Percentiles rank a stretch among this genome's conserved stretches.
phyloP scores from a whole-genome alignment of 2,888 invertebrate species.

The Andrena trimmerana region DNA sequence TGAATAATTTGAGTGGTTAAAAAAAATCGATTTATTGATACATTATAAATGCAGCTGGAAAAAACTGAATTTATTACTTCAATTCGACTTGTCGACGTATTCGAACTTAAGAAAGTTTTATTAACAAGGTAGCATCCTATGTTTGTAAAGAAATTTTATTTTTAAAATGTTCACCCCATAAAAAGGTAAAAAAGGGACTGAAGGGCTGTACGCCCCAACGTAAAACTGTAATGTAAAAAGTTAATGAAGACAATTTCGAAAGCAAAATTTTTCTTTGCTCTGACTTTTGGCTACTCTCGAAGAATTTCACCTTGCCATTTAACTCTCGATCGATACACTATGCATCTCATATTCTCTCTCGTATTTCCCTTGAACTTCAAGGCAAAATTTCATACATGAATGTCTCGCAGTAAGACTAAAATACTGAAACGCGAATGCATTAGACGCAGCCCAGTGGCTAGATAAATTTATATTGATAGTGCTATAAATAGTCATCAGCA shows the following conservation, averaged over 20 bases:
- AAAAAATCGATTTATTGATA: no score
- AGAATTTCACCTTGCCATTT: neutral
- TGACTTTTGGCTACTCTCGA: neutral
- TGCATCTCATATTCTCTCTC: constrained; percentile 10
- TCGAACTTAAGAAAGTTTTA: no score
- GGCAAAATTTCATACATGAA: constrained; percentile 33
- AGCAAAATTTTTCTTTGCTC: neutral
- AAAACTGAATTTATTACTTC: no score
- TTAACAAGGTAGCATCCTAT: no score
- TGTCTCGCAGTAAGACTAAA: constrained; percentile 18
- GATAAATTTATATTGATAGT: constrained; percentile 28
- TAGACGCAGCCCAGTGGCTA: constrained; percentile 37
- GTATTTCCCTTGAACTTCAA: constrained; percentile 39
- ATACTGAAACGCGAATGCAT: constrained; percentile 13
- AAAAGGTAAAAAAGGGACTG: no score
- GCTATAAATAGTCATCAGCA: constrained; percentile 34
- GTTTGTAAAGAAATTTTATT: no score
- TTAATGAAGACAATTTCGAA: neutral
- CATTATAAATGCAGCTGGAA: no score
- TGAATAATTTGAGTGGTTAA: no score
- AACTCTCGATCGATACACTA: constrained; percentile 21
- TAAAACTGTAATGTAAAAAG: no score
- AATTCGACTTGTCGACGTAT: no score
- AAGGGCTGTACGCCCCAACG: no score
- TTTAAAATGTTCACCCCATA: no score